Evolutionary conservation across 2,113 vertebrate genomes (phyloP).

Genomic region (Dolichotis patagonum): DNA sequence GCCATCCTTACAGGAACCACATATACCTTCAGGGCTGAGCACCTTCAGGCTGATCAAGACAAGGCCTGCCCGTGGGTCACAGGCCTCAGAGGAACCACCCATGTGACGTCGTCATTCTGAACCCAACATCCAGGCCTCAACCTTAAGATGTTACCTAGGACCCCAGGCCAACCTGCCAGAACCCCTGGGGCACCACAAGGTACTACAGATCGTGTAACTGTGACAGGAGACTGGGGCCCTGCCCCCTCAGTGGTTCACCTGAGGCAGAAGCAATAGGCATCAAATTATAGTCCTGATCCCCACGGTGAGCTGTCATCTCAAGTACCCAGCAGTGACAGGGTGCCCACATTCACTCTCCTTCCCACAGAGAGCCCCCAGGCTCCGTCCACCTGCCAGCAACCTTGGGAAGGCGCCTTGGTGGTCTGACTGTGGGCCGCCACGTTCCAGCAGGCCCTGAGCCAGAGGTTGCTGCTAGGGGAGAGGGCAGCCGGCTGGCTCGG

Average conservation of each 20-base stretch:
- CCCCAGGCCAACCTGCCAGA: neutral
- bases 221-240: too few species aligned
- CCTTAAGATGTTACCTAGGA: neutral
- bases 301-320: fast-evolving
- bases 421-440: fast-evolving
- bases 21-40: fast-evolving
- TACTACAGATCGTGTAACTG: fast-evolving
- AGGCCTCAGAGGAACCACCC: fast-evolving
- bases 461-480: neutral
- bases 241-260: too few species aligned
- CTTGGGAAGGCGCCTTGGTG: neutral
- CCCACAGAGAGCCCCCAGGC: neutral
- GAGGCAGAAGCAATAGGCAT: too few species aligned
- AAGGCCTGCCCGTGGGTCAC: neutral
- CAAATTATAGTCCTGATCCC: fast-evolving
- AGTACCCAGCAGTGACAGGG: neutral
- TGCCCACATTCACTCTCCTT: neutral
- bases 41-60: too few species aligned
- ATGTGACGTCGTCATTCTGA: neutral
- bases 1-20: neutral
- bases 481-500: too few species aligned
- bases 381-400: neutral
- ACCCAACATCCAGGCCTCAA: neutral
- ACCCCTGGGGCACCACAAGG: neutral
- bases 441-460: neutral